Conservation (phyloP, 2,113 vertebrate genomes). For the Cinclus mexicanus region DNA sequence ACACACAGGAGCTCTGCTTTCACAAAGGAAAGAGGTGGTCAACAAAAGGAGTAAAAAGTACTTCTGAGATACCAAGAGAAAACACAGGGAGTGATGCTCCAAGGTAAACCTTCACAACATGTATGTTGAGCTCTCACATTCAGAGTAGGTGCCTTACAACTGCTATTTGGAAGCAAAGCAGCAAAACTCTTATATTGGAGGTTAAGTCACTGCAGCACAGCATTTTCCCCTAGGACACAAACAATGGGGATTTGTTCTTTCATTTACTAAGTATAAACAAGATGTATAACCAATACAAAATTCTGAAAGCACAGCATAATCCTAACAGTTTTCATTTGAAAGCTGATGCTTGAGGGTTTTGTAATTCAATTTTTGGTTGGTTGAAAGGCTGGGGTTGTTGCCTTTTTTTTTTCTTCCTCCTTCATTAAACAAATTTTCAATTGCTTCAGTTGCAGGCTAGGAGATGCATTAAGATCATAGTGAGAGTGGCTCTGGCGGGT, state of each 20-base stretch:
- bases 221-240: not conserved
- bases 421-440: not conserved
- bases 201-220: not conserved
- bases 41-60: not conserved
- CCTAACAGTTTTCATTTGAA: not conserved
- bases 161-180: not conserved
- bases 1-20: not conserved
- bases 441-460: not conserved
- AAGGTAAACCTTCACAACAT: not conserved
- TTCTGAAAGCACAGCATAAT: not conserved
- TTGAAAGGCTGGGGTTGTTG: not conserved
- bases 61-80: not conserved
- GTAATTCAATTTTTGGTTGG: not conserved
- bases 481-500: not conserved
- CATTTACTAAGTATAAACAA: not conserved
- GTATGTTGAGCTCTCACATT: not conserved
- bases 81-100: not conserved
- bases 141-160: not conserved
- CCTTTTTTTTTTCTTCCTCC: not conserved
- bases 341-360: not conserved
- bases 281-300: not conserved
- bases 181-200: not conserved
- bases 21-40: not conserved
- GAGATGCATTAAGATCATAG: not conserved
- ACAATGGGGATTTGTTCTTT: not conserved